These are phyloP conservation scores for Oreochromis grahami DNA, from an alignment of 2,797 vertebrate species.

Conservation along the genomic window DNA sequence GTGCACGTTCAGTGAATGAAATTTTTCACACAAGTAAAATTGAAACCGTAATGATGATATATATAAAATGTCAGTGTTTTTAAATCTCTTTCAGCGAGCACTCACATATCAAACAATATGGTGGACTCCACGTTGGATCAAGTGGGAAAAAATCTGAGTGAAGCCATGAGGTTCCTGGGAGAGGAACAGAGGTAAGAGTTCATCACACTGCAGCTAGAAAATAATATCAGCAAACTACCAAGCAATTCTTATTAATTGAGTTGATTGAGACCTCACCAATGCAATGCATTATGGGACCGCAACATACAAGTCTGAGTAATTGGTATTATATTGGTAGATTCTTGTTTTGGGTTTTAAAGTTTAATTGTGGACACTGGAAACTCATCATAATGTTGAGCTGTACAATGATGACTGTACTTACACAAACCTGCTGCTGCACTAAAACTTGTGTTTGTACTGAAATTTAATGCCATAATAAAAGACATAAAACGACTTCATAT, in stretches of 20 bases:
- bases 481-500: not conserved
- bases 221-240: not conserved
- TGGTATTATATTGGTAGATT: not conserved
- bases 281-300: not conserved
- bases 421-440: not conserved
- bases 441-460: not conserved
- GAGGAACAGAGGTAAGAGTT: slow-evolving; percentile 80
- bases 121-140: slow-evolving; percentile 86
- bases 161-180: slow-evolving; percentile 91
- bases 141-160: slow-evolving; percentile 90
- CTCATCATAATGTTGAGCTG: not conserved
- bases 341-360: not conserved
- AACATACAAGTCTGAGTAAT: not conserved
- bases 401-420: not conserved
- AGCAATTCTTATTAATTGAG: not conserved
- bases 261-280: not conserved
- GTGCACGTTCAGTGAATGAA: not conserved
- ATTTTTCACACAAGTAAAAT: not conserved
- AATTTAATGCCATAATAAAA: not conserved
- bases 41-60: not conserved
- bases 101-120: slow-evolving; percentile 58
- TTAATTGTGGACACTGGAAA: not conserved
- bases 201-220: not conserved
- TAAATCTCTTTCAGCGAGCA: not conserved
- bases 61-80: not conserved